A percentile compares a stretch with the other conserved stretches of the same genome.
phyloP scores from a whole-genome alignment of 1,140 invertebrate species.

The Hylyphantes graminicola region DNA sequence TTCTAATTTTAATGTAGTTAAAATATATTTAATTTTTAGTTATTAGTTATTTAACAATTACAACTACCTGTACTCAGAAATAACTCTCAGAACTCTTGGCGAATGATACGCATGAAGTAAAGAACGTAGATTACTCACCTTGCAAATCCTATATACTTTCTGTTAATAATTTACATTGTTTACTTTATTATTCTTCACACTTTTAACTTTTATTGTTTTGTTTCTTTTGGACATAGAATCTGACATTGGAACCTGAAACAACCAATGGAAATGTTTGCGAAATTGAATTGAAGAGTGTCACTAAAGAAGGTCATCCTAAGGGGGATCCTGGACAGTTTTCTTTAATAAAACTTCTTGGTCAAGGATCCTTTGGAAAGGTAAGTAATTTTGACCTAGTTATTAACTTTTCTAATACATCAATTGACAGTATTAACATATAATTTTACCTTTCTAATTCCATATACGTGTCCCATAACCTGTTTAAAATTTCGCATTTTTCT shows the following conservation, averaged over 20 bases:
- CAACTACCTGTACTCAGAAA: too few species aligned
- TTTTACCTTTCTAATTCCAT: background rate
- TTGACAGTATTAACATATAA: background rate
- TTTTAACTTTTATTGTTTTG: too few species aligned
- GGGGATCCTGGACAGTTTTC: conserved; percentile 95
- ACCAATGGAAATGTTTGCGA: conserved; percentile 69
- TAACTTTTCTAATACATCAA: background rate
- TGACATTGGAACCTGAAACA: background rate
- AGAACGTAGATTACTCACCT: too few species aligned
- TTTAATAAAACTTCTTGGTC: conserved; percentile 95
- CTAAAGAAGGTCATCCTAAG: conserved; percentile 92
- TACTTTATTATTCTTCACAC: too few species aligned
- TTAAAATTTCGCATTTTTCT: background rate
- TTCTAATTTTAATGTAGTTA: too few species aligned
- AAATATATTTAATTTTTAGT: too few species aligned
- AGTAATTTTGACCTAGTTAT: conserved; percentile 21
- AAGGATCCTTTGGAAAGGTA: conserved; percentile 99
- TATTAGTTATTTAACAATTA: too few species aligned
- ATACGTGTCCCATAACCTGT: background rate
- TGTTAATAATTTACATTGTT: too few species aligned
- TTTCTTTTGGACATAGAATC: background rate
- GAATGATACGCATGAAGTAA: too few species aligned
- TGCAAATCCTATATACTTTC: too few species aligned
- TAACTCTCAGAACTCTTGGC: too few species aligned
- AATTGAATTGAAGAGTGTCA: conserved; percentile 90